Evolutionary conservation across 2,113 vertebrate species (phyloP).

Genomic region (Halcyon malimbica): DNA sequence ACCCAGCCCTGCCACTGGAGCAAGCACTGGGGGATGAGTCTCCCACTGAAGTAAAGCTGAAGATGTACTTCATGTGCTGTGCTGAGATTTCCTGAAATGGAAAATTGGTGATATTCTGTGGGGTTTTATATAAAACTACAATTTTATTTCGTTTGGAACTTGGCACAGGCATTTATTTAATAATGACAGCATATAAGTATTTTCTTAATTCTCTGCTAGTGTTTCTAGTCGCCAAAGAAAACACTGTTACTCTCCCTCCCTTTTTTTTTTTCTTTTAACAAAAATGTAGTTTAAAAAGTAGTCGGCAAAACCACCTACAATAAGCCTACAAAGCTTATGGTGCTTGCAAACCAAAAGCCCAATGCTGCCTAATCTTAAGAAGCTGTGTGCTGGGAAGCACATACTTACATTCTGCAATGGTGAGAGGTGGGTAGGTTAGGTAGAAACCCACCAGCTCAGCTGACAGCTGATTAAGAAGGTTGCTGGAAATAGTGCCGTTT

Average conservation of each 20-base stretch:
- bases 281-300: background rate
- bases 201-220: background rate
- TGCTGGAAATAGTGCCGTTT: constrained; percentile 91
- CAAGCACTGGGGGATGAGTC: rapidly evolving
- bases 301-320: background rate
- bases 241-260: background rate
- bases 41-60: background rate
- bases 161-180: background rate
- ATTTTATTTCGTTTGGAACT: background rate
- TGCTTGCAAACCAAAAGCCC: background rate
- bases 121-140: background rate
- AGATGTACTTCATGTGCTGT: background rate
- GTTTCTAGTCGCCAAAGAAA: background rate
- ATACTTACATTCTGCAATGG: constrained; percentile 95
- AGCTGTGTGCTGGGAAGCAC: background rate
- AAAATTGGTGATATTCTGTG: background rate
- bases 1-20: background rate
- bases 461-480: constrained; percentile 91
- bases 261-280: background rate
- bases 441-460: constrained; percentile 98
- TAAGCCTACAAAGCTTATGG: background rate
- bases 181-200: background rate
- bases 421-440: constrained; percentile 93
- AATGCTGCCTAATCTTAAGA: background rate
- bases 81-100: background rate